Percentiles rank a stretch among this genome's conserved stretches.
These are phyloP conservation scores for Papilio aristodemus DNA, from an alignment of 1,140 invertebrate species.

Conservation along the genomic window DNA sequence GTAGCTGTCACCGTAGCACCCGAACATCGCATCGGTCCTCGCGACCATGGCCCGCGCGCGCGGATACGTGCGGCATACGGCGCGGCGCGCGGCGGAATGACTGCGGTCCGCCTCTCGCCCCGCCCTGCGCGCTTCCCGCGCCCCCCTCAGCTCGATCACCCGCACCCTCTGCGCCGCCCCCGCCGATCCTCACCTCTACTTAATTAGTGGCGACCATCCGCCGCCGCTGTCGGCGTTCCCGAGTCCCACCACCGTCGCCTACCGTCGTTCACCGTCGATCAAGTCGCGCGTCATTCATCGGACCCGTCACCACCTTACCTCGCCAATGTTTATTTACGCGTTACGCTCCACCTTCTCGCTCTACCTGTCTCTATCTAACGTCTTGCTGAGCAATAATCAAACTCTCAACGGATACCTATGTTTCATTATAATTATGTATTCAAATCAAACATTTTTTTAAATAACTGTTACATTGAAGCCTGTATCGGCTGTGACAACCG, in stretches of 20 bases:
- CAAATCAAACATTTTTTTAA: neutral
- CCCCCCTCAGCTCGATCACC: conserved; percentile 52
- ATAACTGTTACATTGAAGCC: neutral
- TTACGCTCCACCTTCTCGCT: conserved; percentile 61
- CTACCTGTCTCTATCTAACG: conserved; percentile 69
- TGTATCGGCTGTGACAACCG: neutral
- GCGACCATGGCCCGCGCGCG: conserved; percentile 83
- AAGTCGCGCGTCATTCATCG: neutral
- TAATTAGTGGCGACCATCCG: conserved; percentile 60
- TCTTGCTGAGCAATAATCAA: conserved; percentile 25
- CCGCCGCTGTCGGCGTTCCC: conserved; percentile 39
- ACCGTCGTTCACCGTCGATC: neutral
- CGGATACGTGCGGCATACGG: conserved; percentile 56
- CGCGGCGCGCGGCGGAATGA: conserved; percentile 69
- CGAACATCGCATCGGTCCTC: conserved; percentile 84
- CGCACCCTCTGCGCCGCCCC: conserved; percentile 49
- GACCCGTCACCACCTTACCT: conserved; percentile 31
- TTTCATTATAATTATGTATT: conserved; percentile 6
- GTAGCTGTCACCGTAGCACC: conserved; percentile 85
- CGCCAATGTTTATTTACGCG: conserved; percentile 52
- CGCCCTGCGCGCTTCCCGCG: conserved; percentile 57
- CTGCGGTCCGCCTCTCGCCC: conserved; percentile 60
- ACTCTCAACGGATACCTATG: conserved; percentile 1
- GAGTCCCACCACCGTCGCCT: neutral
- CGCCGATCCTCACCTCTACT: conserved; percentile 60